Base-by-base conservation (phyloP, 1,140 invertebrate genomes). In the Rhopalosiphum maidis region DNA sequence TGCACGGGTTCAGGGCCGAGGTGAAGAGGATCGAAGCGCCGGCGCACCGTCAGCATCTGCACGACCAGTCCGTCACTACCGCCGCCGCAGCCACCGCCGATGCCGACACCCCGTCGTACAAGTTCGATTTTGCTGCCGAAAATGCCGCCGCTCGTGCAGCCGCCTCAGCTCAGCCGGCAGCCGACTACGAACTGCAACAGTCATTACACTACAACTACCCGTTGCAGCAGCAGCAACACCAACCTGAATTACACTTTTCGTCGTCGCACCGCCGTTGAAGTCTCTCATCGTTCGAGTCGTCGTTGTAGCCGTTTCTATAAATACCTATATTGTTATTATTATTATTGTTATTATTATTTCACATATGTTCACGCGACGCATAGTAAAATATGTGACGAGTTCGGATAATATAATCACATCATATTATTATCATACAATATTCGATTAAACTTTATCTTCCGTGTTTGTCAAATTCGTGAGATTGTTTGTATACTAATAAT, bases 1-100 rank as follows among this genome's bases (percentile, higher is more conserved):
- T 77, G 51, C 90, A 93, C 77, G 94, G 94, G 0, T 94, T 94
- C 51, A 60, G 60, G n/a, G 94, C 94, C 25, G 86, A 43, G 22
- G 94, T 94, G 21, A 93, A 93, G 46, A 94, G 90, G 82, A 94
- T 94, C 77, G 93, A 86, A n/a, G 91, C 90, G 21, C 91, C 82
- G 21, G 23, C 3, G 9, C 11, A 91, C 43, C 30, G 35, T 22
- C 30, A 35, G 11, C 41, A 43, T 18, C 83, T 23, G 1, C 96
- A 95, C 7, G 95, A 30, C 85, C 41, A 55, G 30, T 55, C 77
- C 77, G 18, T 43, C 35, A 35, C 1, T 37, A 51, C 93, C 82
- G 37, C 93, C 23, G 6, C 93, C 82, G 37, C 93, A 18, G 6
- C 1, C 43, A 51, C 93, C 82, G 37, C 93, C 82, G 37, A 51